Conservation (phyloP, 2,888 invertebrate genomes). For the Coenonympha glycerion region DNA sequence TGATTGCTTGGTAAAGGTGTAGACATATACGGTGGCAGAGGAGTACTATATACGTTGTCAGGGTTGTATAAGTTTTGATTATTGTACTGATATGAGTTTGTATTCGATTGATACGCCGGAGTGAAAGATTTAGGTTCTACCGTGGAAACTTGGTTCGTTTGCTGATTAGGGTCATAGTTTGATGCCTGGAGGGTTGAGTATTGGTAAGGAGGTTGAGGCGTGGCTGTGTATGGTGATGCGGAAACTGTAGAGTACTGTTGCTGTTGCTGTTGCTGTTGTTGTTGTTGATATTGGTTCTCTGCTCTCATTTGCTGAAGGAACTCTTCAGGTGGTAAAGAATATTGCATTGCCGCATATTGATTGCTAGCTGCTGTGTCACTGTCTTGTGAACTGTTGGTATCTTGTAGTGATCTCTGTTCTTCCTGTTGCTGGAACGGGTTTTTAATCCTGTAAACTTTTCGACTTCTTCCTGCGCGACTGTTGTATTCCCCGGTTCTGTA, state of each 20-base stretch:
- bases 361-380: conserved; percentile 65
- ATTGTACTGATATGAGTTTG: conserved; percentile 50
- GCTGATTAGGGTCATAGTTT: conserved; percentile 50
- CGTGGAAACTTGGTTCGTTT: conserved; percentile 46
- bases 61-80: conserved; percentile 46
- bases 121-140: conserved; percentile 51
- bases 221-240: conserved; percentile 56
- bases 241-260: conserved; percentile 41
- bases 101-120: conserved; percentile 45
- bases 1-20: conserved; percentile 54
- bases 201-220: conserved; percentile 63
- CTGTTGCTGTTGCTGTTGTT: conserved; percentile 27
- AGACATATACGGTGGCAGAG: conserved; percentile 54
- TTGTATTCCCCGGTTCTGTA: conserved; percentile 51
- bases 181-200: conserved; percentile 53
- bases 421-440: conserved; percentile 62
- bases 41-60: conserved; percentile 55
- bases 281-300: conserved; percentile 54
- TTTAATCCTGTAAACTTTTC: conserved; percentile 63
- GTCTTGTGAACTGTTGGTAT: conserved; percentile 48
- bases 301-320: conserved; percentile 65
- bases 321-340: conserved; percentile 68
- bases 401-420: conserved; percentile 43
- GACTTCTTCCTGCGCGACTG: conserved; percentile 45
- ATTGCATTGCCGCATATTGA: conserved; percentile 68